Conservation (phyloP, 2,797 vertebrate species). For the Crypturellus tataupa region DNA sequence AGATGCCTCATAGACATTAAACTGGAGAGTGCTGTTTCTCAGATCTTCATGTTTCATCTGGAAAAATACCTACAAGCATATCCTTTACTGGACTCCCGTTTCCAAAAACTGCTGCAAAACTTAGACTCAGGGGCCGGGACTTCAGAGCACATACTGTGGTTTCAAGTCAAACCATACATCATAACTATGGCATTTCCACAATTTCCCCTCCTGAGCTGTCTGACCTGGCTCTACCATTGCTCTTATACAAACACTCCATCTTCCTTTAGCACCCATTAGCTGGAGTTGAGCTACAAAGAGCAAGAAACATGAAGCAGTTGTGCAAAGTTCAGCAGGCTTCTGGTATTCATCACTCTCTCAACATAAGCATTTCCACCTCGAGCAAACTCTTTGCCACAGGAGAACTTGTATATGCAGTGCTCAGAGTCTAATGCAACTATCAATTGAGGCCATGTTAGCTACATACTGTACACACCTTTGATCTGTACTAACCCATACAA, state of each 20-base stretch:
- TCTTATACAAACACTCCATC: background rate
- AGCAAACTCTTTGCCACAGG: background rate
- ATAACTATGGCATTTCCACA: constrained; percentile 32
- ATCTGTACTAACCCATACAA: background rate
- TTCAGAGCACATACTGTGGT: constrained; percentile 9
- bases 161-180: constrained; percentile 40
- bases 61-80: background rate
- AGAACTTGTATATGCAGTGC: background rate
- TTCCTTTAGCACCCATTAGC: background rate
- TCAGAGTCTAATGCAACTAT: background rate
- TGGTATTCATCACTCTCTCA: background rate
- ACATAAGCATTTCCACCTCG: background rate
- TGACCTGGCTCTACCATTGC: background rate
- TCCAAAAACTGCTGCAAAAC: constrained; percentile 16
- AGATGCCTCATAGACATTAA: background rate
- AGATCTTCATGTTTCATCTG: background rate
- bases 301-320: background rate
- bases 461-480: background rate
- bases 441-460: background rate
- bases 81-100: background rate
- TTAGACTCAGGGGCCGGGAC: background rate
- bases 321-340: background rate
- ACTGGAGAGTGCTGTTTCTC: background rate
- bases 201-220: constrained; percentile 16
- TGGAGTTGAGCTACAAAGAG: background rate